Evolutionary conservation across 2,113 vertebrate species (phyloP), one percentile per base, ranked within the genome.

Genomic region (Corythoichthys intestinalis): DNA sequence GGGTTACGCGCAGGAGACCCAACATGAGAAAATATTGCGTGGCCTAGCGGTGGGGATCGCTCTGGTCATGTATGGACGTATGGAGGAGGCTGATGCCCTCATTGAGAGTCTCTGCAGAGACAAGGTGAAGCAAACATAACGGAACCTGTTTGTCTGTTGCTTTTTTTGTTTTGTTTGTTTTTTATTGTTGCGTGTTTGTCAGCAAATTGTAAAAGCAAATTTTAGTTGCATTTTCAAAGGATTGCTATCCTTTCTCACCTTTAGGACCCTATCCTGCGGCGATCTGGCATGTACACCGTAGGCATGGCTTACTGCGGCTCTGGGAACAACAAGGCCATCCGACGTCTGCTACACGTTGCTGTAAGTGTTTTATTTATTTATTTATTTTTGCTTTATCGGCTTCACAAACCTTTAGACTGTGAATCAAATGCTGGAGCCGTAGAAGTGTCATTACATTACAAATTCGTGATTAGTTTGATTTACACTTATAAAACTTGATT

Each of bases 261-360:
- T 34, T 87, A 99, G 97, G 97, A 99, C 80, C 97, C 97, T 20
- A 99, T 99, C 87, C 93, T 99, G 76, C 93, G 97, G 59, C 93
- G 97, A 37, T 99, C 97, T 28, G 97, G 97, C 85, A 99, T 99
- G 97, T 99, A 99, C 92, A 97, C 96, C 0, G 97, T 99, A 58
- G 97, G 95, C 67, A 99, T 99, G 97, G 97, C 97, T 14, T 99
- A 99, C 82, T 99, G 97, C 44, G 97, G 97, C 81, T 99, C 97
- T 2, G 97, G 97, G 77, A 99, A 98, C 92, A 99, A 99, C 92
- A 99, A 98, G 87, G 97, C 97, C 50, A 99, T 99, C 85, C 91
- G 97, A 63, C 96, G 97, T 48, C 92, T 99, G 20, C 92, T 99
- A 4, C 97, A 99, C 37, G 97, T 99, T 69, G 97, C 97, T 84